Evolutionary conservation across 2,797 vertebrate species (phyloP).

Genomic region (Pipistrellus pipistrellus): DNA sequence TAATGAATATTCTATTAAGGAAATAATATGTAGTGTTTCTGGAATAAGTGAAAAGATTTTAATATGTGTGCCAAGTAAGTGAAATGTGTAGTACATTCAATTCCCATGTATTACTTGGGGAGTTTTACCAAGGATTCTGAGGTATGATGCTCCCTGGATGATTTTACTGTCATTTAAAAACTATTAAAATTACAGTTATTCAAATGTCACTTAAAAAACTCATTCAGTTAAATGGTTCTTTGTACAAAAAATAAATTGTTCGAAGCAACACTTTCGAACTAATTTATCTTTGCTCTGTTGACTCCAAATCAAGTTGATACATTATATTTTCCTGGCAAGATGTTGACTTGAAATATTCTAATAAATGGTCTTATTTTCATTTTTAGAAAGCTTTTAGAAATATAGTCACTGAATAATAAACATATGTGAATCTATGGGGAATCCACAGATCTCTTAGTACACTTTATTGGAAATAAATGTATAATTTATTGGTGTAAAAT

Average conservation of each 20-base stretch:
- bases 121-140: constrained; percentile 23
- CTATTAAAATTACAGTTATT: constrained; percentile 69
- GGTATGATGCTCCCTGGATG: background rate
- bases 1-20: background rate
- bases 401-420: constrained; percentile 23
- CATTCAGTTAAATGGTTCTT: constrained; percentile 67
- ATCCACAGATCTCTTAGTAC: background rate
- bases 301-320: constrained; percentile 52
- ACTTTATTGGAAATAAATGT: constrained; percentile 1
- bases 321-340: constrained; percentile 25
- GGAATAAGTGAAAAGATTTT: background rate
- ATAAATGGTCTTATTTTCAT: constrained; percentile 23
- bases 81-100: background rate
- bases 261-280: constrained; percentile 18
- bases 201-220: constrained; percentile 56
- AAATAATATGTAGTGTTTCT: background rate
- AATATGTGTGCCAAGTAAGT: background rate
- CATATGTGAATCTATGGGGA: background rate
- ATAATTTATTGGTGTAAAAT: background rate
- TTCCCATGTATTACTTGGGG: background rate
- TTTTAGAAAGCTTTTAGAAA: constrained; percentile 19
- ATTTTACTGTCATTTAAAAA: constrained; percentile 64
- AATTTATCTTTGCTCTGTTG: constrained; percentile 43
- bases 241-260: constrained; percentile 42
- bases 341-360: background rate